phyloP scores from a whole-genome alignment of 2,888 invertebrate genomes.

The Limnephilus auricula region DNA sequence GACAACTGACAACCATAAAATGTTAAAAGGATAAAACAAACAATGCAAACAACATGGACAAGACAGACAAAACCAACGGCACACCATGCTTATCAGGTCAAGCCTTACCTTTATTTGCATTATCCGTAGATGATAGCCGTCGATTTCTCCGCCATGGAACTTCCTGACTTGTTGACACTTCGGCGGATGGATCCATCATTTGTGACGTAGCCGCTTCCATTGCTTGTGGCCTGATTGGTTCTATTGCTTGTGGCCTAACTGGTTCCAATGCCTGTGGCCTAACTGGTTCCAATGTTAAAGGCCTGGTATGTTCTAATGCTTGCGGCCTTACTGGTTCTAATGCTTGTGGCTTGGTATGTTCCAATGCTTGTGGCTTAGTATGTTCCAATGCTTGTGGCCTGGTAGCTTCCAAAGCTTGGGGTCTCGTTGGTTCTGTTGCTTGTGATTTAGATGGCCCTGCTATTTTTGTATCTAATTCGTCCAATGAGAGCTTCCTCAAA shows the following conservation, averaged over 20 bases:
- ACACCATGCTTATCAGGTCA: conserved; percentile 48
- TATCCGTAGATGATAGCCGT: conserved; percentile 75
- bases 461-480: conserved; percentile 72
- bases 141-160: conserved; percentile 76
- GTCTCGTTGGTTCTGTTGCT: not conserved
- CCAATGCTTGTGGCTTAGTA: not conserved
- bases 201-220: conserved; percentile 47
- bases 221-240: conserved; percentile 72
- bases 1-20: conserved; percentile 33
- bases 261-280: too few species aligned
- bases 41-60: not conserved
- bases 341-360: not conserved
- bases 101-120: conserved; percentile 75
- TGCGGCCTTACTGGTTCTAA: not conserved
- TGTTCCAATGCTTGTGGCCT: not conserved
- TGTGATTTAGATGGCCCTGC: conserved; percentile 45
- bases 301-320: not conserved
- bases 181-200: not conserved
- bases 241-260: conserved; percentile 68
- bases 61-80: conserved; percentile 29
- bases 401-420: not conserved
- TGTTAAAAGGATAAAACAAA: conserved; percentile 17
- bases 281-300: not conserved
- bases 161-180: conserved; percentile 45
- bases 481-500: conserved; percentile 74